Evolutionary conservation across 1,140 invertebrate genomes (phyloP).

Genomic region (Zaprionus inermis): DNA sequence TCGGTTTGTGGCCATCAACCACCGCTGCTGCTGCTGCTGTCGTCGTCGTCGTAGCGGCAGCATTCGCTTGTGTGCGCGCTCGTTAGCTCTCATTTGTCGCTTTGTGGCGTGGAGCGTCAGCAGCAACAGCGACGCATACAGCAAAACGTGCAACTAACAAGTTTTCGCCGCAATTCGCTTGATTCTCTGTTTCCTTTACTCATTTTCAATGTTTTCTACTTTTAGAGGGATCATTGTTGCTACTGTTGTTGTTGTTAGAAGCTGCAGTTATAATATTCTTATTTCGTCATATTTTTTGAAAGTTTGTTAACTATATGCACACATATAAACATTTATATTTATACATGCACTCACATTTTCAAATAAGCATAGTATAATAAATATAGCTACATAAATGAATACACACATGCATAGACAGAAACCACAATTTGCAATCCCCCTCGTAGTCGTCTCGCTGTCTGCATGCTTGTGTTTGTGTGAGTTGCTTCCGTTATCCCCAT

Average conservation of each 20-base stretch:
- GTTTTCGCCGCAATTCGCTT: slow-evolving; percentile 22
- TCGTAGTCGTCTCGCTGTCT: slow-evolving; percentile 1
- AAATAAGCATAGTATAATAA: background rate
- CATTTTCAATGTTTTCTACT: slow-evolving; percentile 16
- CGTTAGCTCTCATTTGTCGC: slow-evolving; percentile 48
- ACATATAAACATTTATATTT: background rate
- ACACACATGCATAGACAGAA: background rate
- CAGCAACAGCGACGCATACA: background rate
- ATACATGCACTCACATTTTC: background rate
- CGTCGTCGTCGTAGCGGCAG: slow-evolving; percentile 31
- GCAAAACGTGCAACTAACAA: slow-evolving; percentile 8
- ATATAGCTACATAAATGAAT: slow-evolving; percentile 6
- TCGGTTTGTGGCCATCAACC: slow-evolving; percentile 55
- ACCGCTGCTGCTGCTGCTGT: slow-evolving; percentile 49
- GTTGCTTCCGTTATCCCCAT: slow-evolving; percentile 37
- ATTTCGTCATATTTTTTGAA: slow-evolving; percentile 25
- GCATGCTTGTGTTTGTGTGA: background rate
- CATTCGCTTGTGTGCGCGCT: slow-evolving; percentile 41
- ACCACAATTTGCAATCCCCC: slow-evolving; percentile 24
- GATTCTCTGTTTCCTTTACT: slow-evolving; percentile 15
- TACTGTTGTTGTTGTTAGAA: slow-evolving; percentile 11
- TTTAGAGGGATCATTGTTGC: background rate
- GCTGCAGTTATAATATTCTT: slow-evolving; percentile 14
- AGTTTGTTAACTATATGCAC: slow-evolving; percentile 16
- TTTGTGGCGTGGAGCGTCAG: slow-evolving; percentile 42